phyloP scores from a whole-genome alignment of 2,797 vertebrate species.

The Smutsia temminckii region DNA sequence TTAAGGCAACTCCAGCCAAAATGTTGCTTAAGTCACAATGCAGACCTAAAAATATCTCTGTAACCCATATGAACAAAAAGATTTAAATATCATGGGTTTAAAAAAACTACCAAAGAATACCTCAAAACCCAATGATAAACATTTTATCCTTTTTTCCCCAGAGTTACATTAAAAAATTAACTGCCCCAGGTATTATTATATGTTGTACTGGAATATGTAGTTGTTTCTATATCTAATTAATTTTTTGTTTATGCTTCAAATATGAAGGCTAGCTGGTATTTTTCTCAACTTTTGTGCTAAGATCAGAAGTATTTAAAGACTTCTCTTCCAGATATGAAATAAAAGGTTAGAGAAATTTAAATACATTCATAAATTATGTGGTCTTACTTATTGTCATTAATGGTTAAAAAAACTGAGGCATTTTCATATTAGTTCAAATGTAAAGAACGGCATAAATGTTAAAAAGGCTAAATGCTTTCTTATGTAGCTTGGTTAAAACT shows the following conservation, averaged over 20 bases:
- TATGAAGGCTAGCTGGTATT: background rate
- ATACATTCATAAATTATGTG: slow-evolving; percentile 16
- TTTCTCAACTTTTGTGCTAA: slow-evolving; percentile 35
- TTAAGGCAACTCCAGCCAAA: slow-evolving; percentile 3
- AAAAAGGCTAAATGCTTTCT: background rate
- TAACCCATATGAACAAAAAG: background rate
- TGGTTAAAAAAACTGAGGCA: background rate
- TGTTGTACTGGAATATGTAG: background rate
- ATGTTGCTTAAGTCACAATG: background rate
- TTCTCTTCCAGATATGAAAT: background rate
- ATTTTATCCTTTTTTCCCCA: background rate
- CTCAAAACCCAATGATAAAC: background rate
- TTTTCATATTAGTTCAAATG: slow-evolving; percentile 21
- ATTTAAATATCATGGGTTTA: background rate
- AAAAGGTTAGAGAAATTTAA: background rate
- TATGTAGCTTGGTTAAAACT: background rate
- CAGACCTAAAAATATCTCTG: slow-evolving; percentile 24
- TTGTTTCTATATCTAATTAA: background rate
- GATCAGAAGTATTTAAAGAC: background rate
- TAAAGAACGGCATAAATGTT: background rate
- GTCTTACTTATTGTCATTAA: background rate
- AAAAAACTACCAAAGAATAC: background rate
- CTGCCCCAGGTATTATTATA: background rate
- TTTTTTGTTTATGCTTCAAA: slow-evolving; percentile 8
- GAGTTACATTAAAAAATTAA: background rate